These are phyloP conservation scores for Heliconius eleuchia DNA, from an alignment of 1,140 invertebrate genomes.

Conservation along the genomic window DNA sequence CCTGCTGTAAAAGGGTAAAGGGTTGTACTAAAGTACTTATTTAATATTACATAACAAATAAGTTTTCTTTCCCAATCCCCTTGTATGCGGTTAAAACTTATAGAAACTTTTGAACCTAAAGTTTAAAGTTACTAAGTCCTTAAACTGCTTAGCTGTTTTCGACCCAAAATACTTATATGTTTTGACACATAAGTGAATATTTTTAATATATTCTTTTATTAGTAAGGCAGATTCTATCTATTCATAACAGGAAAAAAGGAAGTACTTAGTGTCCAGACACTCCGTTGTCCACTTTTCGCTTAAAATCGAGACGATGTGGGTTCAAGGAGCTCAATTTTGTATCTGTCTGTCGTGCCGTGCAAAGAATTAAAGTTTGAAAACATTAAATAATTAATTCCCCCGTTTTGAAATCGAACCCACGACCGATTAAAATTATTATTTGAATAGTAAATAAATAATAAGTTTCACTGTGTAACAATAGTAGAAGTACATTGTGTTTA, in stretches of 20 bases:
- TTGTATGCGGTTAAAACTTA: background rate
- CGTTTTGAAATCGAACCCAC: too few species aligned
- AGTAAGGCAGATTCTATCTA: too few species aligned
- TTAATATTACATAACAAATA: background rate
- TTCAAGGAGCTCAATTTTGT: too few species aligned
- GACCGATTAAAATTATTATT: background rate
- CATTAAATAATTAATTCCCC: too few species aligned
- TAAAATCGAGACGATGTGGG: too few species aligned
- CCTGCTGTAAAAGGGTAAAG: too few species aligned
- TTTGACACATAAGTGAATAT: background rate
- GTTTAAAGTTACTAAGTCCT: background rate
- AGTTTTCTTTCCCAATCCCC: background rate
- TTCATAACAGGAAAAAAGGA: too few species aligned
- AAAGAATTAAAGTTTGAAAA: too few species aligned
- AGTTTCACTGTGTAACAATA: background rate
- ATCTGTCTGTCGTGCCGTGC: too few species aligned
- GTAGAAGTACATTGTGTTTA: background rate
- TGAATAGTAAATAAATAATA: background rate
- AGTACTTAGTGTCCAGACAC: too few species aligned
- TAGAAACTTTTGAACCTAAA: background rate
- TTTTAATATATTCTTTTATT: background rate
- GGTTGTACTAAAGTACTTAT: background rate
- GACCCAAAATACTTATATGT: background rate
- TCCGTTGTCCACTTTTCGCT: too few species aligned
- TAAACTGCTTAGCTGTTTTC: background rate